phyloP scores from a whole-genome alignment of 2,797 vertebrate species.

The Rhyacichthys aspro region DNA sequence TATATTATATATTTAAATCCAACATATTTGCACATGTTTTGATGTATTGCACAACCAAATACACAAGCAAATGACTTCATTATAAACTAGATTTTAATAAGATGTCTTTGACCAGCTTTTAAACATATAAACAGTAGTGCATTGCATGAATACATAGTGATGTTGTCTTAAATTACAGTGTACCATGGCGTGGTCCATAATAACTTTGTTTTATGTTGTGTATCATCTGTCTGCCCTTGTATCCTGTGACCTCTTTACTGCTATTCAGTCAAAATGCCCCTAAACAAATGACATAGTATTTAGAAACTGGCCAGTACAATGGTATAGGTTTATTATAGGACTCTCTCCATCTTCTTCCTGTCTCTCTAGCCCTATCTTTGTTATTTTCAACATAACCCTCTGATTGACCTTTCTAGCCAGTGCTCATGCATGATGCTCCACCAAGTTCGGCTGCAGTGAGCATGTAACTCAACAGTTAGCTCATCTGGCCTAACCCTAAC shows the following conservation, averaged over 20 bases:
- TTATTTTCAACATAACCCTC: constrained; percentile 30
- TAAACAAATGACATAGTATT: background rate
- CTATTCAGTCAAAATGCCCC: background rate
- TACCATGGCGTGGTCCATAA: background rate
- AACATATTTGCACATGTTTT: no score
- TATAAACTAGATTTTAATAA: no score
- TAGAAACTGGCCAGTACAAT: background rate
- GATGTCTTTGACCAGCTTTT: no score
- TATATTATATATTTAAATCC: no score
- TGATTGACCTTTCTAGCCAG: constrained; percentile 43
- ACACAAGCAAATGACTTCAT: no score
- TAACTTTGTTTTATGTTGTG: background rate
- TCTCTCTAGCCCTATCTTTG: constrained; percentile 21
- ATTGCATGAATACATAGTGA: no score
- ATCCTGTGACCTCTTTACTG: background rate
- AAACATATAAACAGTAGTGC: no score
- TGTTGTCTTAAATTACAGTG: background rate
- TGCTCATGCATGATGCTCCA: constrained; percentile 56
- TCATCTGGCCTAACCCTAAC: constrained; percentile 60
- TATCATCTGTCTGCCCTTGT: background rate
- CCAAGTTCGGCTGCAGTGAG: constrained; percentile 60
- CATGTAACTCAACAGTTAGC: constrained; percentile 50
- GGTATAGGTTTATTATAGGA: background rate
- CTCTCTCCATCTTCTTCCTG: constrained; percentile 38
- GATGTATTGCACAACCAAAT: no score